Evolutionary conservation across 1,140 invertebrate species (phyloP).

Genomic region (Drosophila ironensis): DNA sequence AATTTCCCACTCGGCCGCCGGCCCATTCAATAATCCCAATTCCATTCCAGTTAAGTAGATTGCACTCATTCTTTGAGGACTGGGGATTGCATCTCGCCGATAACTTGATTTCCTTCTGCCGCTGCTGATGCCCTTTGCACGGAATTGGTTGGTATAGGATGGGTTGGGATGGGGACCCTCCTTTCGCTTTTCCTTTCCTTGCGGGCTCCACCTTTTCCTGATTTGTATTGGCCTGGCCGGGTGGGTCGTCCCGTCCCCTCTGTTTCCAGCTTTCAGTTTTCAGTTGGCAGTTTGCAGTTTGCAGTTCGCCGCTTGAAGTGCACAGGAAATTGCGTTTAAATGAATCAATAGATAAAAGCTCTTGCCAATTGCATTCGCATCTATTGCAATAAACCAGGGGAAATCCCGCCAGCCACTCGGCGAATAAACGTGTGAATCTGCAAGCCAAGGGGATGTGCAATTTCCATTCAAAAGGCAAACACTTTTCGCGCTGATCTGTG

Average conservation of each 20-base stretch:
- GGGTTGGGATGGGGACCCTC: not conserved
- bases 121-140: not conserved
- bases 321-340: conserved; percentile 69
- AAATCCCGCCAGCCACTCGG: conserved; percentile 10
- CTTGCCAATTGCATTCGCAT: conserved; percentile 68
- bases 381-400: conserved; percentile 20
- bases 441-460: no score
- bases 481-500: no score
- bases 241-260: not conserved
- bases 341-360: conserved; percentile 74
- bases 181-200: not conserved
- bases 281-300: not conserved
- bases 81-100: conserved; percentile 30
- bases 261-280: not conserved
- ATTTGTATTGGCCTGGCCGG: not conserved
- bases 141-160: not conserved
- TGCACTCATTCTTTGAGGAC: conserved; percentile 30
- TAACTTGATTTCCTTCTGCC: conserved; percentile 33
- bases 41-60: conserved; percentile 29
- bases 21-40: conserved; percentile 41
- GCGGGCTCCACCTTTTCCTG: not conserved
- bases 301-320: conserved; percentile 8
- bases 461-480: no score
- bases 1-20: not conserved
- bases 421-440: not conserved